Conservation (phyloP, 1,140 invertebrate species). For the Tetragonula clypearis region DNA sequence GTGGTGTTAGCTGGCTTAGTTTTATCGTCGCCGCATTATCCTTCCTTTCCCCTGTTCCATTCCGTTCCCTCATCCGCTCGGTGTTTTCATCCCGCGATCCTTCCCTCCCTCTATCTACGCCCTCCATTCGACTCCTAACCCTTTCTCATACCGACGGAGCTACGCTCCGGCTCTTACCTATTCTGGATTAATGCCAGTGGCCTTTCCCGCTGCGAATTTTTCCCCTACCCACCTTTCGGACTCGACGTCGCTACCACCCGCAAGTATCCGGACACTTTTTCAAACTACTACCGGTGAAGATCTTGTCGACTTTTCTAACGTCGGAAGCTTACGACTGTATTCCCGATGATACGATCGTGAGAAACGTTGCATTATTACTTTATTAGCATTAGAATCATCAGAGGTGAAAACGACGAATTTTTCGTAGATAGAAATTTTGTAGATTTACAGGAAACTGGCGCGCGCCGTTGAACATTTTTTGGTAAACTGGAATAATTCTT, state of each 20-base stretch:
- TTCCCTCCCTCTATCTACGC: slow-evolving; percentile 16
- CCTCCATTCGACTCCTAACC: not conserved
- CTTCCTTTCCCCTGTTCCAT: slow-evolving; percentile 55
- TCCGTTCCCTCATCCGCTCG: slow-evolving; percentile 33
- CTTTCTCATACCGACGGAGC: slow-evolving; percentile 26
- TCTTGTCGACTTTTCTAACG: no score
- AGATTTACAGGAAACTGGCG: no score
- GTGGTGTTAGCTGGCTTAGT: slow-evolving; percentile 76
- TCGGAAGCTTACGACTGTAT: no score
- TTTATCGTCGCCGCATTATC: slow-evolving; percentile 77
- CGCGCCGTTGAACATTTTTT: no score
- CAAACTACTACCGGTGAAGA: not conserved
- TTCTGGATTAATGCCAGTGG: slow-evolving; percentile 76
- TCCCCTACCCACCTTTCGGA: slow-evolving; percentile 15
- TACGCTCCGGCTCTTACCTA: slow-evolving; percentile 67
- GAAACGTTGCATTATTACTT: no score
- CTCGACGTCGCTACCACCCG: not conserved
- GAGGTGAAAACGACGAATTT: no score
- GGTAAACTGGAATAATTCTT: no score
- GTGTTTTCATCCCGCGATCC: slow-evolving; percentile 10
- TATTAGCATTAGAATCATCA: no score
- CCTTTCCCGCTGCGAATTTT: slow-evolving; percentile 45
- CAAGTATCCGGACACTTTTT: not conserved
- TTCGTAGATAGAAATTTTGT: no score
- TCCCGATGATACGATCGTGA: no score